Conservation (phyloP, 2,888 invertebrate species). For the Papilio demoleus region DNA sequence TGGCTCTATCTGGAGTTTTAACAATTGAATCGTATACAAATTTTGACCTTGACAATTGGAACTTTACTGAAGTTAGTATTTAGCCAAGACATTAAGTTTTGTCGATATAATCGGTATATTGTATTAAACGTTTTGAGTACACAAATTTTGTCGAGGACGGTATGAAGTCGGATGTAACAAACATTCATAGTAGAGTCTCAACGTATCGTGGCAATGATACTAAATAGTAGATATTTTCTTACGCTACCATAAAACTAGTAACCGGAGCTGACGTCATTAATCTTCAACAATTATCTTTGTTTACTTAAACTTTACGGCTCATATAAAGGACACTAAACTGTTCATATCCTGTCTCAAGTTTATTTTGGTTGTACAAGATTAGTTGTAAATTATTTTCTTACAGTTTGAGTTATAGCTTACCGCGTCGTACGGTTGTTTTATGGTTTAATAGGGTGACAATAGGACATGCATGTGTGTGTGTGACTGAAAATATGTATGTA, state of each 20-base stretch:
- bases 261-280: conserved; percentile 41
- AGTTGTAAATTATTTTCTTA: conserved; percentile 76
- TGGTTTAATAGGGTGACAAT: conserved; percentile 60
- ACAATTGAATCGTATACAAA: too few relatives aligned
- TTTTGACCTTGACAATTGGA: too few relatives aligned
- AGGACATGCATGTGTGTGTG: not conserved
- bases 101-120: too few relatives aligned
- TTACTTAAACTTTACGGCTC: conserved; percentile 64
- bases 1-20: too few relatives aligned
- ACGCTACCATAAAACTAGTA: conserved; percentile 28
- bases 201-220: too few relatives aligned
- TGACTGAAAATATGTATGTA: not conserved
- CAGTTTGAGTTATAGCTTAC: conserved; percentile 65
- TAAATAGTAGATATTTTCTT: conserved; percentile 9
- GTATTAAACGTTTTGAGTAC: too few relatives aligned
- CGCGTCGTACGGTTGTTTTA: conserved; percentile 71
- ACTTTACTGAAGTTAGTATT: too few relatives aligned
- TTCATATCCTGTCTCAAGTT: conserved; percentile 68
- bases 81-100: too few relatives aligned
- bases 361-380: conserved; percentile 68
- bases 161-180: too few relatives aligned
- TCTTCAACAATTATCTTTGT: conserved; percentile 56
- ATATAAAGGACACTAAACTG: conserved; percentile 60
- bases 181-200: too few relatives aligned
- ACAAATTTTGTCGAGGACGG: too few relatives aligned